Evolutionary conservation across 1,140 invertebrate species (phyloP).

Genomic region (Amphibalanus amphitrite): DNA sequence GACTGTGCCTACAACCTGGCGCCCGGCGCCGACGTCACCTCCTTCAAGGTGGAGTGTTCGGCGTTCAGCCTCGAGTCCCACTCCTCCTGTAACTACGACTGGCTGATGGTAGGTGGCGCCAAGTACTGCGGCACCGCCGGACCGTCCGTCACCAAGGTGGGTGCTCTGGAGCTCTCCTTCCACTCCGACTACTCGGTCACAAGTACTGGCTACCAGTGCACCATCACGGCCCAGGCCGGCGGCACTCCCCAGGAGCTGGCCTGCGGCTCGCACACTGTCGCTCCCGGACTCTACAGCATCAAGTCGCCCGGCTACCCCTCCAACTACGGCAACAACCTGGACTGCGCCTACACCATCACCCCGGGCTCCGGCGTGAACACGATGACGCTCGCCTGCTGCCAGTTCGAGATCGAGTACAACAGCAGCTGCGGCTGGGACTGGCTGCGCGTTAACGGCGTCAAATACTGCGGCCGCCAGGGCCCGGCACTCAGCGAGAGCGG

Average conservation of each 20-base stretch:
- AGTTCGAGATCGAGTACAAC: neutral
- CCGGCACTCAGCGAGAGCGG: neutral
- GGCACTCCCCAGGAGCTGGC: neutral
- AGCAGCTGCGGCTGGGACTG: neutral
- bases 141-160: neutral
- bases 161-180: neutral
- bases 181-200: neutral
- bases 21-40: neutral
- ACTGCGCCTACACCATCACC: slow-evolving; percentile 4
- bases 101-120: neutral
- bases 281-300: neutral
- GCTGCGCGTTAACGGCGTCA: neutral
- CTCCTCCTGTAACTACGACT: neutral
- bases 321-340: slow-evolving; percentile 6
- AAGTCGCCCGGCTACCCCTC: neutral
- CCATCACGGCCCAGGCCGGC: neutral
- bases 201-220: neutral
- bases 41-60: neutral
- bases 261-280: too few species aligned
- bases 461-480: neutral
- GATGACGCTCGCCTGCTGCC: neutral
- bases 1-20: neutral
- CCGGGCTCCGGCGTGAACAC: neutral
- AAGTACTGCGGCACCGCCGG: neutral
- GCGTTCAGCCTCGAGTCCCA: neutral